Base-by-base conservation (phyloP, 2,888 invertebrate species). In the Odontocerum albicorne region DNA sequence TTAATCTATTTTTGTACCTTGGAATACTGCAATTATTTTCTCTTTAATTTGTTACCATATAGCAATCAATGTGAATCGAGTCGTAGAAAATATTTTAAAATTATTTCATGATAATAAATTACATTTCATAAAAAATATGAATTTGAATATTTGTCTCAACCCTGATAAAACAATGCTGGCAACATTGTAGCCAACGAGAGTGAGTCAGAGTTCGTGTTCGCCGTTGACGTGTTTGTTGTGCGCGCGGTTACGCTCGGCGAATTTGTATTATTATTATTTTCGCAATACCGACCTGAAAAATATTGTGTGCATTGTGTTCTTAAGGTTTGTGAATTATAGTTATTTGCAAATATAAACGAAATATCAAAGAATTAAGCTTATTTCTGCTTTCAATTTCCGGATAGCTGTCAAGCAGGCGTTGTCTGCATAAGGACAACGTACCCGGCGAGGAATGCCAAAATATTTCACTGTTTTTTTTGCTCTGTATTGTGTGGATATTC, bases 331-430 rank as follows among this genome's bases (percentile, higher is more conserved):
- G 31, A 4, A 42, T 47, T 22, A 12, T 49, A 17, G 21, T 20
- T 38, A 38, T 38, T 4, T 13, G 2, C 12, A 16, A 6, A 10
- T 40, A 21, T 40, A n/a, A 20, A 16, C 6, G 13, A 16, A 4
- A 4, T 13, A 4, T 12, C 8, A 20, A 8, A 4, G 40, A 20
- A 16, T 40, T 21, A 19, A 4, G 6, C 13, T 10, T 35, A 40
- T 40, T 40, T 38, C 4, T 16, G 13, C 3, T 6, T 16, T 4
- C 17, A 3, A 38, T 40, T 22, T 27, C 38, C 17, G 20, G 20
- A 43, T 49, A 49, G 38, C 55, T 55, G 55, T 55, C 55, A 55
- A 33, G 55, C 55, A 55, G 55, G 55, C 55, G 55, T 55, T 55
- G 55, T 21, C 55, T 55, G 38, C 38, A 36, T 15, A 47, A 49